These are phyloP conservation scores for Ptycholaimellus sp. DNA, from an alignment of 2,888 invertebrate species.

Conservation along the genomic window DNA sequence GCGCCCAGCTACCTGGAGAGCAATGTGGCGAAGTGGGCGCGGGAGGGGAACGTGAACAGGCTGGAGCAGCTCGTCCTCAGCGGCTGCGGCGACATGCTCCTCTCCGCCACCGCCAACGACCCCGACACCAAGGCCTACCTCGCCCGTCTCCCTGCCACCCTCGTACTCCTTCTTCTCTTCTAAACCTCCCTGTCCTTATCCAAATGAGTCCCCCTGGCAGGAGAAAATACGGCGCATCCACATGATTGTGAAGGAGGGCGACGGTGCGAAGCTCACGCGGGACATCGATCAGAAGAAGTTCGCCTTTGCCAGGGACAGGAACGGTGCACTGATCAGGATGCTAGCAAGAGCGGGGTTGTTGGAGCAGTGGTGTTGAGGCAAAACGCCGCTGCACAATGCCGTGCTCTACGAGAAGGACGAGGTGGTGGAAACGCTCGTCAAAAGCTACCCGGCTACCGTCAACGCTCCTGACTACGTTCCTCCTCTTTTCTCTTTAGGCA, in stretches of 20 bases:
- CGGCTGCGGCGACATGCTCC: constrained; percentile 52
- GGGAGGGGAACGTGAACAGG: constrained; percentile 61
- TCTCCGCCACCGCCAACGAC: constrained; percentile 34
- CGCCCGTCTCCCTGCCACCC: constrained; percentile 2
- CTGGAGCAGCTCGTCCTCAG: constrained; percentile 68
- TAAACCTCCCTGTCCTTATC: too few relatives aligned
- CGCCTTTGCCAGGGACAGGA: constrained; percentile 54
- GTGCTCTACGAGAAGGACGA: constrained; percentile 48
- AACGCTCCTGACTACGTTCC: constrained; percentile 34
- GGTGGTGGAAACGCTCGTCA: constrained; percentile 44
- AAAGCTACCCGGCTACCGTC: constrained; percentile 47
- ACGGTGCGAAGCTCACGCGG: constrained; percentile 53
- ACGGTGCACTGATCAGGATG: constrained; percentile 32
- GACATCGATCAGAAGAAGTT: constrained; percentile 46
- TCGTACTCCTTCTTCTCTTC: constrained; percentile 4
- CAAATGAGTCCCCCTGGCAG: too few relatives aligned
- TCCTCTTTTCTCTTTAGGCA: too few relatives aligned
- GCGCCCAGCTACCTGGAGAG: constrained; percentile 34
- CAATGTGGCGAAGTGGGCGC: constrained; percentile 81
- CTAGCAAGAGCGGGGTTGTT: neutral
- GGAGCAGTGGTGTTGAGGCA: constrained; percentile 2
- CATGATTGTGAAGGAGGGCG: constrained; percentile 54
- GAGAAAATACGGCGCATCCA: constrained; percentile 68
- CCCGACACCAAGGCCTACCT: constrained; percentile 12
- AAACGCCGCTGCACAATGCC: constrained; percentile 51